Percentiles rank a stretch among this genome's conserved stretches.
These are phyloP conservation scores for Epicauta chinensis DNA, from an alignment of 1,140 invertebrate genomes.

Conservation along the genomic window DNA sequence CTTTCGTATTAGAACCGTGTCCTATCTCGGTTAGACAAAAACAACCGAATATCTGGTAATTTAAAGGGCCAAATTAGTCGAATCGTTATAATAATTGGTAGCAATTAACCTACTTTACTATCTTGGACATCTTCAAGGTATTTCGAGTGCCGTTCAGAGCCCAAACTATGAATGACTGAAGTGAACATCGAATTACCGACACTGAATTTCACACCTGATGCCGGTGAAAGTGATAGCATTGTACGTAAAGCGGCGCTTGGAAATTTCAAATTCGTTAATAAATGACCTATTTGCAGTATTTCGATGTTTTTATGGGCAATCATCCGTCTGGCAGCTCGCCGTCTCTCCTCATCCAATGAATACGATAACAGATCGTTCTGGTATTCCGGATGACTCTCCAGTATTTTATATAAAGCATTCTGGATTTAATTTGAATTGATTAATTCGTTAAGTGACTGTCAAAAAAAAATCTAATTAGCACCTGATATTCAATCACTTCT, in stretches of 20 bases:
- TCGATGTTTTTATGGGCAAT: conserved; percentile 49
- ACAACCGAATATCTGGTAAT: conserved; percentile 61
- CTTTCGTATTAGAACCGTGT: conserved; percentile 90
- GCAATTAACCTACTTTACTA: conserved; percentile 58
- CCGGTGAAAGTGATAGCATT: conserved; percentile 17
- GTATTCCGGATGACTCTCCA: conserved; percentile 17
- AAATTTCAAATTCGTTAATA: conserved; percentile 12
- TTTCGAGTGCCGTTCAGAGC: conserved; percentile 65
- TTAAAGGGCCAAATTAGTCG: neutral
- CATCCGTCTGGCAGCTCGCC: conserved; percentile 57
- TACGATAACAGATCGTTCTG: conserved; percentile 1
- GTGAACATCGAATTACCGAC: conserved; percentile 49
- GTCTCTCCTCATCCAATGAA: conserved; percentile 56
- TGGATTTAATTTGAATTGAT: conserved; percentile 9
- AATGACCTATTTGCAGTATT: neutral
- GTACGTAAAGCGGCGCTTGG: conserved; percentile 42
- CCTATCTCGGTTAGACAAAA: conserved; percentile 88
- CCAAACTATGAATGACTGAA: conserved; percentile 60
- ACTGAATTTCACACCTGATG: conserved; percentile 22
- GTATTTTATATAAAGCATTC: conserved; percentile 16
- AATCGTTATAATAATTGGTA: too few species aligned
- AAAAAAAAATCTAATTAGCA: conserved; percentile 33
- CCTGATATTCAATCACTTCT: conserved; percentile 63
- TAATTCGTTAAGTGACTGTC: too few species aligned
- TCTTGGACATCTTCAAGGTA: conserved; percentile 60